Evolutionary conservation across 2,888 invertebrate species (phyloP).

Genomic region (Philereme vetulata): DNA sequence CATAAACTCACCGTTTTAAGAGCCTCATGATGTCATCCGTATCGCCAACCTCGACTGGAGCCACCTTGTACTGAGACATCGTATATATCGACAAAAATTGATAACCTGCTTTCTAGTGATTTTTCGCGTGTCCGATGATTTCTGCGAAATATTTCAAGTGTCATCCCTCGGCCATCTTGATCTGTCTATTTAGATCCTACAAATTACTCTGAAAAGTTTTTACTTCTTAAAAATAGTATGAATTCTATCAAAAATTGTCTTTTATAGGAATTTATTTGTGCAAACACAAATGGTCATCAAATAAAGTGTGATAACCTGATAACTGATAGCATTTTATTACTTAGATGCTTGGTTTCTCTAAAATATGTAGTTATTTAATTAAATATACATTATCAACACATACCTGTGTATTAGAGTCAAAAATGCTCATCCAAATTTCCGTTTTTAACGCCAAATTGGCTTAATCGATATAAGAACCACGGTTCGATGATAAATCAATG

Average conservation of each 20-base stretch:
- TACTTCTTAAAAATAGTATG: no score
- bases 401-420: background rate
- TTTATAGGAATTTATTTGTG: no score
- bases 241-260: no score
- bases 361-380: no score
- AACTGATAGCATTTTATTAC: no score
- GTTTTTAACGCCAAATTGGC: background rate
- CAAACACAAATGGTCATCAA: no score
- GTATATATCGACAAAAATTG: constrained; percentile 6
- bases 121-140: background rate
- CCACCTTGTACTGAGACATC: constrained; percentile 48
- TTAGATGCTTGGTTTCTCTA: no score
- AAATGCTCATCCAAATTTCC: background rate
- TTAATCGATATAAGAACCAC: background rate
- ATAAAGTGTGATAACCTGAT: no score
- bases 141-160: background rate
- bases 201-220: no score
- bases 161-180: constrained; percentile 10
- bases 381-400: background rate
- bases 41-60: constrained; percentile 58
- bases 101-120: background rate
- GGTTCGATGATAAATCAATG: constrained; percentile 31
- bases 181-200: background rate
- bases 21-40: constrained; percentile 75
- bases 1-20: constrained; percentile 72